Base-by-base conservation (phyloP, 2,888 invertebrate genomes). In the Anorthoa munda region DNA sequence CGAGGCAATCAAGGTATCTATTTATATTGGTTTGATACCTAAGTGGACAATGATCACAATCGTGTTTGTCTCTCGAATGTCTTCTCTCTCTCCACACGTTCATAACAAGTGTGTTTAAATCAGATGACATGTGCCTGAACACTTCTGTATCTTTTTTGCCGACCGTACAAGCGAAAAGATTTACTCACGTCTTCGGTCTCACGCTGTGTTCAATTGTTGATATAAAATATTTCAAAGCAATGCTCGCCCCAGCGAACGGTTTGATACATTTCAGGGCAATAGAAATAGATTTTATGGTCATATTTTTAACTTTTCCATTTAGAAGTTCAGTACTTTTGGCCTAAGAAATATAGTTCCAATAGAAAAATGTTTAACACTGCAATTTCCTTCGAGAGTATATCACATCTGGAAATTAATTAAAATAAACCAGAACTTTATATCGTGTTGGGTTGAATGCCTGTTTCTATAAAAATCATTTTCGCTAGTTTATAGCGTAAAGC, bases 281-380 rank as follows among this genome's bases (percentile, higher is more conserved):
- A 58, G 45, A 82, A 75, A 59, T 77, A 75, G 26, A 66, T 60
- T 75, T 73, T 65, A 50, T 31, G 23, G 53, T 50, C 21, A 60
- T 53, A 73, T 65, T 56, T 60, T 75, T 56, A 51, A 64, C 21
- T 45, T 66, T 59, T 45, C 48, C 17, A n/a, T 79, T 75, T 55
- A 21, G 15, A 39, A 53, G 9, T 63, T 26, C 23, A 18, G 11
- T 9, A 13, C 64, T 55, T 23, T 26, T 59, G 9, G 2, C 2
- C 1, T 31, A 15, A 15, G 31, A 51, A 60, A 82, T 78, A 66
- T 23, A 66, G 58, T 66, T 64, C 23, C 63, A 46, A 58, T 78
- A 15, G 45, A 59, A 59, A 66, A 51, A 48, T 26, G 17, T 26
- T 12, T 18, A 0, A 39, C 17, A 21, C n/a, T 61, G 45, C 26